Evolutionary conservation across 2,888 invertebrate genomes (phyloP).

Genomic region (Leucophora obtusa): DNA sequence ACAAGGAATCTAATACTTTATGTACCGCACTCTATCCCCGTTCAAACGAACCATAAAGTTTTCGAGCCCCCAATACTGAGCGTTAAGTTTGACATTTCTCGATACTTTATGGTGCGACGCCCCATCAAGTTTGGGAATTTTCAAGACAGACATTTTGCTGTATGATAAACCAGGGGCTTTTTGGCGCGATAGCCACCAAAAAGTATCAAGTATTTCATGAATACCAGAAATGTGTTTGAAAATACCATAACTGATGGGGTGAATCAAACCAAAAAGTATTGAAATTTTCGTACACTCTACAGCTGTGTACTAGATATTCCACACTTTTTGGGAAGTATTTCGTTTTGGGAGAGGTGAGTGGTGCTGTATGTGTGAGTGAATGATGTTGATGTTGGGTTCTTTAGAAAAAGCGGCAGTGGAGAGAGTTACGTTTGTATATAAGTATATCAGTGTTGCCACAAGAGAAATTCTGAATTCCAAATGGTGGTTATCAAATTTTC

Average conservation of each 20-base stretch:
- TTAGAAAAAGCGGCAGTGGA: slow-evolving; percentile 47
- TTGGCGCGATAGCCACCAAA: slow-evolving; percentile 75
- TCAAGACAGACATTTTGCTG: slow-evolving; percentile 65
- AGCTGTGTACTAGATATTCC: slow-evolving; percentile 48
- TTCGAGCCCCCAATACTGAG: slow-evolving; percentile 69
- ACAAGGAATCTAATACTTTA: slow-evolving; percentile 68
- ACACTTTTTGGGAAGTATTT: slow-evolving; percentile 70
- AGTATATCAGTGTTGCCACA: slow-evolving; percentile 6
- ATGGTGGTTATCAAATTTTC: no score
- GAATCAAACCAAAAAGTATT: slow-evolving; percentile 70
- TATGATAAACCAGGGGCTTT: slow-evolving; percentile 71
- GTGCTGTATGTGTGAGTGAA: slow-evolving; percentile 56
- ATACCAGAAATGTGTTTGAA: slow-evolving; percentile 50
- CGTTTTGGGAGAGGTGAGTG: slow-evolving; percentile 66
- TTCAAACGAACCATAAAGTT: slow-evolving; percentile 76
- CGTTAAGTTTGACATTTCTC: slow-evolving; percentile 77
- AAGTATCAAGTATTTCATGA: slow-evolving; percentile 70
- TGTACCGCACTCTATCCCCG: slow-evolving; percentile 74
- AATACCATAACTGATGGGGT: slow-evolving; percentile 70
- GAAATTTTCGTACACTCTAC: slow-evolving; percentile 61
- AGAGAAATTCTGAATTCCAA: no score
- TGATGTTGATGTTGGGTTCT: slow-evolving; percentile 62
- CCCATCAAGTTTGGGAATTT: slow-evolving; percentile 70
- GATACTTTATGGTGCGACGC: slow-evolving; percentile 76
- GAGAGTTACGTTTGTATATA: slow-evolving; percentile 37